Evolutionary conservation across 30 jellyfish, hydroid and myxozoan species (phyloP), one percentile per base, ranked within the genome.

Genomic region (Pelagia noctiluca): DNA sequence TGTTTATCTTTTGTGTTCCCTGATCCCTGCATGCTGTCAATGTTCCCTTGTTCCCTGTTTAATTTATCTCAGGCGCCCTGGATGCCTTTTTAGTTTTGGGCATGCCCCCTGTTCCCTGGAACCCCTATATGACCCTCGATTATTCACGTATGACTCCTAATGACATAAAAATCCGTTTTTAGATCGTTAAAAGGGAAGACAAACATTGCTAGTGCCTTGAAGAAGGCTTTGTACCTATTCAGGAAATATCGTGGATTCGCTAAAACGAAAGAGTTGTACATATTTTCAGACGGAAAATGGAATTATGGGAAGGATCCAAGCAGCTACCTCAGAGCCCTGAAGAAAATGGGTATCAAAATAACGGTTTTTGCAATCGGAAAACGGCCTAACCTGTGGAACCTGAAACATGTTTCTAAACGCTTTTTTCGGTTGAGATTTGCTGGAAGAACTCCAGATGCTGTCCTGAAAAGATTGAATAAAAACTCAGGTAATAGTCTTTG

Each of bases 261-360:
- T 28, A 81, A 65, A 53, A 46, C 34, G 3, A 65, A 36, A 69
- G 91, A 81, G 50, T 10, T 81, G 11, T 81, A 81, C 32, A 19
- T 81, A 0, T 35, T 81, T 52, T 81, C 91, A 24, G 91, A 81
- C 35, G 91, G 91, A 22, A 81, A 81, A 32, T 81, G 82, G 84
- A 81, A 67, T 66, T 32, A 65, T 23, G 84, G 91, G 19, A 65
- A 24, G 22, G 33, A 18, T 32, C 91, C 77, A 7, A 19, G 12
- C 35, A 35, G 61, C 19, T 18, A 71, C 32, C 35, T 81, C 12
- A 50, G 31, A 2, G 52, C 68, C 11, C 63, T 81, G 25, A 21
- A 21, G 24, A 22, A 31, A 50, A 19, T 66, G 16, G 84, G 84
- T 12, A 73, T 81, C 23, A 66, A 81, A 49, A 48, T 69, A 2